These are phyloP conservation scores for Ptychobarbus kaznakovi DNA, from an alignment of 2,797 vertebrate species.

Conservation along the genomic window DNA sequence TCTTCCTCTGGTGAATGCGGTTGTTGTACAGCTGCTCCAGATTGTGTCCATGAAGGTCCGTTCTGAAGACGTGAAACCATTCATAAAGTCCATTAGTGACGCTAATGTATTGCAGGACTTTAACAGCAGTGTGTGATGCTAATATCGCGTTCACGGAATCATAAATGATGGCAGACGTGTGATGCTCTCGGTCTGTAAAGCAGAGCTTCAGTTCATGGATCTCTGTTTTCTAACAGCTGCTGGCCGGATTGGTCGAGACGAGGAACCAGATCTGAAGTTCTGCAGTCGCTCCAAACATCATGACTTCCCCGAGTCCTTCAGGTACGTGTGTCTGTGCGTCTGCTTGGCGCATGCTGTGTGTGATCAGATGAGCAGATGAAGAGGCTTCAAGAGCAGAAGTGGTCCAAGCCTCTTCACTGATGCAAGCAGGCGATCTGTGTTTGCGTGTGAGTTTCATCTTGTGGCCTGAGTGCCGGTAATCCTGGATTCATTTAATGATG, in stretches of 20 bases:
- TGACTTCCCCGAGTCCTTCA: conserved; percentile 78
- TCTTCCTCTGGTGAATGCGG: not conserved
- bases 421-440: not conserved
- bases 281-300: conserved; percentile 42
- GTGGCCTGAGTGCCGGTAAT: not conserved
- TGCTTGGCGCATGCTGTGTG: not conserved
- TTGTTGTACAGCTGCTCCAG: not conserved
- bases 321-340: conserved; percentile 58
- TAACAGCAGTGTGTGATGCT: not conserved
- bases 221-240: not conserved
- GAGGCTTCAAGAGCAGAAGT: not conserved
- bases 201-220: not conserved
- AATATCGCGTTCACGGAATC: not conserved
- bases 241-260: not conserved
- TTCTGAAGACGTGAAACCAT: conserved; percentile 15
- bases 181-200: not conserved
- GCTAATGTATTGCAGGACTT: not conserved
- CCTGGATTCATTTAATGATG: conserved; percentile 14
- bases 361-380: not conserved
- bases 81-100: not conserved
- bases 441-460: not conserved
- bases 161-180: not conserved
- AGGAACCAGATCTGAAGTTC: not conserved
- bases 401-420: not conserved
- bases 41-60: not conserved